Evolutionary conservation across 2,113 vertebrate genomes (phyloP), one percentile per base, ranked within the genome.

Genomic region (Struthio camelus): DNA sequence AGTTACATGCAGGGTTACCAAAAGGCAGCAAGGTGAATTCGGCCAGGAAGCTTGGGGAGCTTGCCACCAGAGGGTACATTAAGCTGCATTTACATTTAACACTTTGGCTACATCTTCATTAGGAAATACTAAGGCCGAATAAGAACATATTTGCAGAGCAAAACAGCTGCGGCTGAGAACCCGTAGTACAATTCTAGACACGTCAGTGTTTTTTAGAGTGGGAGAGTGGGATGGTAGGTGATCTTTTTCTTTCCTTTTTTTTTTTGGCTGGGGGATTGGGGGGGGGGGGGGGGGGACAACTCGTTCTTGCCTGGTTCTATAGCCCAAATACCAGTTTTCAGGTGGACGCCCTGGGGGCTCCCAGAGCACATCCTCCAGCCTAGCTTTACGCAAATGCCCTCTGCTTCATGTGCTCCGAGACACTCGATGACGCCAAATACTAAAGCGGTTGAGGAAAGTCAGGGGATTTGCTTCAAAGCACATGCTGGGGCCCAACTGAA

Each of bases 1-100:
- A 89, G 15, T 28, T 0, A 0, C 19, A 20, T 0, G 0, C 7
- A 0, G 1, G n/a, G 38, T 53, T 44, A 69, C 17, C 22, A 59
- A 15, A 71, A 56, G 48, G 77, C 40, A 44, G 27, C 44, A 6
- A 3, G 4, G 25, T 19, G 50, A 82, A 76, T 5, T 36, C 61
- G 61, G 30, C 40, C 61, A 69, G 58, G 62, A 65, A 90, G 30
- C n/a, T 38, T 24, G 9, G 36, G 50, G 58, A 80, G n/a, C 36
- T 50, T 65, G 48, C 22, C 54, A 69, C 11, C 38, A 70, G 28
- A 69, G 30, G 10, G 30, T 11, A 22, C 4, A 30, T 51, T 51
- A 72, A 66, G 14, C 54, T 7, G 30, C n/a, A 42, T 19, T 27
- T 77, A n/a, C 90, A 76, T 65, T 38, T 14, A 72, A 17, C 58